Conservation (phyloP, 1,140 invertebrate genomes). For the Zaprionus camerounensis region DNA sequence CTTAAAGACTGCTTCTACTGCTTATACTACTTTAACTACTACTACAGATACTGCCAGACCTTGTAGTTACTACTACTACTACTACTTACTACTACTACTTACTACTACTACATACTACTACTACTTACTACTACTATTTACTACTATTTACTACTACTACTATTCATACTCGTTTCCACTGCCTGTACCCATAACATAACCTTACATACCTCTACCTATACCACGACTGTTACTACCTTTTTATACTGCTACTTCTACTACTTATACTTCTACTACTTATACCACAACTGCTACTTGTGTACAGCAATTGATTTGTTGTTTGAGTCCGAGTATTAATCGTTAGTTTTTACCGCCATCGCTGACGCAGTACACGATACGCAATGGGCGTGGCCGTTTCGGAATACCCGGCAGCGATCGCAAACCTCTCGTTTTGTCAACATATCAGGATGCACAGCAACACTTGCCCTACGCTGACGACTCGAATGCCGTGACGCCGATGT, state of each 20-base stretch:
- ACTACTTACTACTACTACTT: not conserved
- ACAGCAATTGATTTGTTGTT: conserved; percentile 14
- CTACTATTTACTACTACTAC: not conserved
- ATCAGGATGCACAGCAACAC: conserved; percentile 97
- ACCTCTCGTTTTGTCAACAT: conserved; percentile 96
- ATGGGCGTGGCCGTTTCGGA: conserved; percentile 88
- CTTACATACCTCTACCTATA: not conserved
- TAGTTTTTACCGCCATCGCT: conserved; percentile 26
- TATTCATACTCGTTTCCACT: conserved; percentile 8
- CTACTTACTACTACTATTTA: not conserved
- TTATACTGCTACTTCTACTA: conserved; percentile 16
- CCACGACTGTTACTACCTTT: conserved; percentile 14
- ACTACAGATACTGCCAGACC: not conserved
- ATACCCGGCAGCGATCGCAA: conserved; percentile 93
- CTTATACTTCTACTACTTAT: conserved; percentile 12
- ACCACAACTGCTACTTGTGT: conserved; percentile 32
- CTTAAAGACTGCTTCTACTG: not conserved
- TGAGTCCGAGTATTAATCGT: conserved; percentile 54
- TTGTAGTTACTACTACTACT: not conserved
- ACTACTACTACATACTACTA: not conserved
- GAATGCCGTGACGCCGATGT: conserved; percentile 98
- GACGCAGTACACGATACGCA: conserved; percentile 88
- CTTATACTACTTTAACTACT: conserved; percentile 5
- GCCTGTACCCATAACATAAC: conserved; percentile 31
- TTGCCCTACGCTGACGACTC: conserved; percentile 99